Percentiles rank a stretch among this genome's conserved stretches.
These are phyloP conservation scores for Salminus brasiliensis DNA, from an alignment of 2,113 vertebrate genomes.

Conservation along the genomic window DNA sequence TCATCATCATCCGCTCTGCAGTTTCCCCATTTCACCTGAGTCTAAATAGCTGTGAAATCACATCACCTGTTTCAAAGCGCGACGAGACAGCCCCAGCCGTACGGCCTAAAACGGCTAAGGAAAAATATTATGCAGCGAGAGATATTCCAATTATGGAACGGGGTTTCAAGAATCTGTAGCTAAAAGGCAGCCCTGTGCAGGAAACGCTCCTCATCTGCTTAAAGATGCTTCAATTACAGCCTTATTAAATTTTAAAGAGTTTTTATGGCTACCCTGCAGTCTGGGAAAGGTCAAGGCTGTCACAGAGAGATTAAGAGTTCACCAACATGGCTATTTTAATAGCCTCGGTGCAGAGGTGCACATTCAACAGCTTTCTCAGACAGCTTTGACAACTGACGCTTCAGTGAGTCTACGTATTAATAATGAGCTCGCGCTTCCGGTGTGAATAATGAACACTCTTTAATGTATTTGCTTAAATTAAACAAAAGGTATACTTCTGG, in stretches of 20 bases:
- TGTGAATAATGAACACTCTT: not conserved
- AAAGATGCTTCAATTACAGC: conserved; percentile 47
- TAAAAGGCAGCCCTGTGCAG: conserved; percentile 4
- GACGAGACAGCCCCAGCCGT: not conserved
- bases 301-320: conserved; percentile 49
- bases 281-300: conserved; percentile 42
- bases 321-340: conserved; percentile 39
- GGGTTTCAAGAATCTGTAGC: conserved; percentile 18
- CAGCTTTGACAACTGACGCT: not conserved
- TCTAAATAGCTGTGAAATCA: conserved; percentile 15
- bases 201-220: conserved; percentile 21
- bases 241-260: conserved; percentile 50
- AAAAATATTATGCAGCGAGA: conserved; percentile 15
- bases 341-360: conserved; percentile 21
- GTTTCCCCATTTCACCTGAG: conserved; percentile 1
- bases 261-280: conserved; percentile 43
- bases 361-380: not conserved
- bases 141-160: not conserved
- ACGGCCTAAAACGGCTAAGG: not conserved
- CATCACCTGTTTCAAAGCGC: not conserved
- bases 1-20: not conserved
- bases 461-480: not conserved
- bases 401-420: not conserved
- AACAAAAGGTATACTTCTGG: not conserved
- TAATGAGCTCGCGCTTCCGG: not conserved